Evolutionary conservation across 2,888 invertebrate genomes (phyloP).

Genomic region (Leptothorax acervorum): DNA sequence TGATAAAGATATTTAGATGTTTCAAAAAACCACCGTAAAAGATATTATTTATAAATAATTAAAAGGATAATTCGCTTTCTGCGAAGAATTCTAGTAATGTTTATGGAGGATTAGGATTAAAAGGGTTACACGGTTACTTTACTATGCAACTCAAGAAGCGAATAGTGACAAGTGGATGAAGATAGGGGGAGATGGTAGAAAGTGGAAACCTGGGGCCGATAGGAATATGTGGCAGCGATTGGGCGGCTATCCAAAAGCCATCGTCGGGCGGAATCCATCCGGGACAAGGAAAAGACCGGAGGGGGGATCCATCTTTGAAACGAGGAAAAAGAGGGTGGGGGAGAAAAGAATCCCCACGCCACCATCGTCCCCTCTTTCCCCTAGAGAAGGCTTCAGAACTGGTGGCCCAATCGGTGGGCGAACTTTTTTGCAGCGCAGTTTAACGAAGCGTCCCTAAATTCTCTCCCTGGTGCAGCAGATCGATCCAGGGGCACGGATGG

Average conservation of each 20-base stretch:
- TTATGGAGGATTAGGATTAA: neutral
- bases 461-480: slow-evolving; percentile 75
- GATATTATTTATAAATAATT: neutral
- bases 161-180: slow-evolving; percentile 58
- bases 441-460: slow-evolving; percentile 83
- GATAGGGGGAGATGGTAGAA: slow-evolving; percentile 48
- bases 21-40: neutral
- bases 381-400: slow-evolving; percentile 64
- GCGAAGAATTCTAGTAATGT: neutral
- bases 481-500: slow-evolving; percentile 70
- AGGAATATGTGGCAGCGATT: slow-evolving; percentile 83
- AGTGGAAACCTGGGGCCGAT: slow-evolving; percentile 63
- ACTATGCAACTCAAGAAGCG: slow-evolving; percentile 21
- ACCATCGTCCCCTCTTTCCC: slow-evolving; percentile 14
- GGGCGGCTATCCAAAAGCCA: slow-evolving; percentile 84
- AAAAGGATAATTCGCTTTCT: neutral
- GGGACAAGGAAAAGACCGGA: slow-evolving; percentile 47
- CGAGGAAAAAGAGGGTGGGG: slow-evolving; percentile 33
- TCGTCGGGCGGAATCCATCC: slow-evolving; percentile 72
- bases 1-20: neutral
- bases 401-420: slow-evolving; percentile 72
- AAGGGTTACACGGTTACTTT: slow-evolving; percentile 9
- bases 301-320: slow-evolving; percentile 44
- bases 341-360: slow-evolving; percentile 52
- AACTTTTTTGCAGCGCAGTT: slow-evolving; percentile 73